A percentile compares a stretch with the other conserved stretches of the same genome.
Evolutionary conservation across 2,113 vertebrate species (phyloP).

Genomic region (Saccopteryx bilineata): DNA sequence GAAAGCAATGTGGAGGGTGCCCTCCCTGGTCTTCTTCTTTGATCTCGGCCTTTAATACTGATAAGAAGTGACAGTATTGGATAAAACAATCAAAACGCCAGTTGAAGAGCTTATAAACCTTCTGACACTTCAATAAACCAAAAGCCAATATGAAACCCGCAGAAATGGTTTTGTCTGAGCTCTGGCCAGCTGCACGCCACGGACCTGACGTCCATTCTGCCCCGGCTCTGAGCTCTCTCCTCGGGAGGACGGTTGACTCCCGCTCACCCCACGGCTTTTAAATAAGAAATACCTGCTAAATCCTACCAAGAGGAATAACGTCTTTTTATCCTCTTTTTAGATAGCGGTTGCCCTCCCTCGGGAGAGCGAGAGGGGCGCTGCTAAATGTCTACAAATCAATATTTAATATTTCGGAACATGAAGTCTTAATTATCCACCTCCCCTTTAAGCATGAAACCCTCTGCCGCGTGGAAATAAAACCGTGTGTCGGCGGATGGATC

Average conservation of each 20-base stretch:
- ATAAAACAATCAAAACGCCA: constrained; percentile 90
- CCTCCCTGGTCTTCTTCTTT: constrained; percentile 84
- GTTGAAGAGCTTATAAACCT: constrained; percentile 90
- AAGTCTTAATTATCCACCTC: constrained; percentile 89
- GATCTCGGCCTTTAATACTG: constrained; percentile 89
- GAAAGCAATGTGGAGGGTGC: constrained; percentile 67
- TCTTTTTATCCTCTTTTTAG: constrained; percentile 87
- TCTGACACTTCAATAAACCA: constrained; percentile 90
- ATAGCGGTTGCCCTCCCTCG: constrained; percentile 86
- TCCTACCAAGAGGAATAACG: constrained; percentile 86
- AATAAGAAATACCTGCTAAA: constrained; percentile 86
- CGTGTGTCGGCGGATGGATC: constrained; percentile 73
- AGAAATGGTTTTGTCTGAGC: constrained; percentile 78
- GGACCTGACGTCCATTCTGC: constrained; percentile 49
- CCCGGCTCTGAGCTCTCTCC: constrained; percentile 78
- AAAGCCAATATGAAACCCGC: constrained; percentile 85
- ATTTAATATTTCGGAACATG: constrained; percentile 89
- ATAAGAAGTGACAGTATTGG: constrained; percentile 91
- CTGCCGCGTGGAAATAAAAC: constrained; percentile 83
- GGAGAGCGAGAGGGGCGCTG: constrained; percentile 86
- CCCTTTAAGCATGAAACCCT: constrained; percentile 83
- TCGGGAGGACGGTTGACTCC: constrained; percentile 82
- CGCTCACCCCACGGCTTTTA: constrained; percentile 86
- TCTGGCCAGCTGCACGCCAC: constrained; percentile 75
- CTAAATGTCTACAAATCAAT: constrained; percentile 89